Evolutionary conservation across 2,888 invertebrate genomes (phyloP).

Genomic region (Stenichneumon culpator): DNA sequence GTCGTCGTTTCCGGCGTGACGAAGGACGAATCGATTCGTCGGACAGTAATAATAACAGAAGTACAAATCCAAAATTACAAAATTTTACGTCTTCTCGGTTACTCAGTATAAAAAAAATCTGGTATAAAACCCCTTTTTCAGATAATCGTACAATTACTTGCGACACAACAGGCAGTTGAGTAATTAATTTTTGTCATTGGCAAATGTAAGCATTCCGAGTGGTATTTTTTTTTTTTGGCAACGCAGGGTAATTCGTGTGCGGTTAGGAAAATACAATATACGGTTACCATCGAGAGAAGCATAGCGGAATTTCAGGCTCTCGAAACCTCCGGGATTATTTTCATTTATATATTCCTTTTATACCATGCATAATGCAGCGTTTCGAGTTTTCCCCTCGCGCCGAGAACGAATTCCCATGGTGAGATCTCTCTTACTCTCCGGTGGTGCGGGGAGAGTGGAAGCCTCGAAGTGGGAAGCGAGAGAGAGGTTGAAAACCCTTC

Average conservation of each 20-base stretch:
- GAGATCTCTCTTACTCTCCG: constrained; percentile 14
- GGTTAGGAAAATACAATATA: constrained; percentile 3
- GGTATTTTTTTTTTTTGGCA: neutral
- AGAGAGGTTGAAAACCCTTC: constrained; percentile 65
- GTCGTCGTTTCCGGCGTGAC: neutral
- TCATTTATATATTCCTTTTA: constrained; percentile 76
- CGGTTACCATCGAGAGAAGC: neutral
- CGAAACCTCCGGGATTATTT: constrained; percentile 68
- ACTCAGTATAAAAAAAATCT: neutral
- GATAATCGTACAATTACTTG: neutral
- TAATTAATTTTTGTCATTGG: neutral
- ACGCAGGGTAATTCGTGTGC: neutral
- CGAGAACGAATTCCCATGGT: constrained; percentile 16
- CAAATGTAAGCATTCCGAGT: neutral
- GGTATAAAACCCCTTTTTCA: neutral
- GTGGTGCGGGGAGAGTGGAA: neutral
- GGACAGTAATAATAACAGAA: too few species aligned
- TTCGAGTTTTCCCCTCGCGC: constrained; percentile 57
- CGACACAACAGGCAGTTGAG: neutral
- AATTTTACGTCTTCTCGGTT: too few species aligned
- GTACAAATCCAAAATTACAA: too few species aligned
- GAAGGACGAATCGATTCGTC: too few species aligned
- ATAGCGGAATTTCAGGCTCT: neutral
- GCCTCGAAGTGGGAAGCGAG: constrained; percentile 7
- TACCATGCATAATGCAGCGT: constrained; percentile 74